Conservation (phyloP, 2,888 invertebrate genomes). For the Rhingia rostrata region DNA sequence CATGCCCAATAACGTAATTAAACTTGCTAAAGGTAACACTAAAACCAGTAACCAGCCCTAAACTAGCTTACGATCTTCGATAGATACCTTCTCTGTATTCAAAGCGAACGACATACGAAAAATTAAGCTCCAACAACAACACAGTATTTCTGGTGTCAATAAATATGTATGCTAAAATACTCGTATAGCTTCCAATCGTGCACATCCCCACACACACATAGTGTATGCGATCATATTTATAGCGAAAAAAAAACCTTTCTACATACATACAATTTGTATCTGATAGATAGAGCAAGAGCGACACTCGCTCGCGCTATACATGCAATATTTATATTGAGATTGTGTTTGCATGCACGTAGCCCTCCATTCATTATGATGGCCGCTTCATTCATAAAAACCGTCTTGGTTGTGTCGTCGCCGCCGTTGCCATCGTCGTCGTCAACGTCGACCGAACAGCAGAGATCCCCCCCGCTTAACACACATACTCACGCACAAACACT, state of each 20-base stretch:
- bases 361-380: conserved; percentile 80
- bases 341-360: conserved; percentile 76
- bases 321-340: conserved; percentile 61
- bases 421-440: conserved; percentile 50
- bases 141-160: conserved; percentile 50
- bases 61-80: conserved; percentile 46
- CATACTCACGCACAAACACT: conserved; percentile 32
- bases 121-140: conserved; percentile 21
- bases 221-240: conserved; percentile 26
- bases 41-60: conserved; percentile 23
- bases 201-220: conserved; percentile 37
- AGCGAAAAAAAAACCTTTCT: conserved; percentile 4
- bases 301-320: conserved; percentile 30
- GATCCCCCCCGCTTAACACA: conserved; percentile 33
- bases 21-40: background rate
- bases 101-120: conserved; percentile 11
- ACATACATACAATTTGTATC: conserved; percentile 39
- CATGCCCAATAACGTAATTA: background rate
- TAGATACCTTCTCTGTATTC: conserved; percentile 25
- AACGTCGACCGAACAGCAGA: conserved; percentile 42
- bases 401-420: conserved; percentile 67
- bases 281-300: conserved; percentile 45
- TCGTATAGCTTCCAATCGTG: conserved; percentile 57
- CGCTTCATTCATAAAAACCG: conserved; percentile 81
- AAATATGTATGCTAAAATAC: conserved; percentile 68